A percentile compares a stretch with the other conserved stretches of the same genome.
These are phyloP conservation scores for Cydia fagiglandana DNA, from an alignment of 1,140 invertebrate species.

Conservation along the genomic window DNA sequence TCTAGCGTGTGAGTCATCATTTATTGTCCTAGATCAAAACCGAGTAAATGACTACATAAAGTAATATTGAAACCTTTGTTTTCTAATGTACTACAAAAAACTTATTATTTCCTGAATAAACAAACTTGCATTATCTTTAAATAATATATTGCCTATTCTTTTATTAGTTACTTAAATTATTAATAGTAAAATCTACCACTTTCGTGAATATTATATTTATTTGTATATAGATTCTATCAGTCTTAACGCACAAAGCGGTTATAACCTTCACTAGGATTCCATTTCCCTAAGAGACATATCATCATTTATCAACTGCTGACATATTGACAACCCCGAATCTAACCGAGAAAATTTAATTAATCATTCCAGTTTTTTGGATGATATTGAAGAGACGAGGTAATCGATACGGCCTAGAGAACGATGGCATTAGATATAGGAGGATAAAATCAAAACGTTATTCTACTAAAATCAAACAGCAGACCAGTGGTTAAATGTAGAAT, in stretches of 20 bases:
- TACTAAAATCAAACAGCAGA: too few species aligned
- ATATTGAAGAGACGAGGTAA: background rate
- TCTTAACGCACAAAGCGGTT: background rate
- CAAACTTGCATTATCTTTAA: too few species aligned
- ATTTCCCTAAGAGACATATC: background rate
- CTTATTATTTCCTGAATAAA: too few species aligned
- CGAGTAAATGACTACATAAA: background rate
- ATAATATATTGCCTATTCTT: too few species aligned
- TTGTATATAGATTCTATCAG: too few species aligned
- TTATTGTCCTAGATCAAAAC: background rate
- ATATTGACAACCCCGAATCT: background rate
- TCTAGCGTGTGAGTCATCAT: too few species aligned
- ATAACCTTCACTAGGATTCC: background rate
- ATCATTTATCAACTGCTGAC: slow-evolving; percentile 7
- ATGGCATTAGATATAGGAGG: background rate
- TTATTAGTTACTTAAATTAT: too few species aligned
- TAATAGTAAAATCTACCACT: too few species aligned
- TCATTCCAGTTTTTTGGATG: background rate
- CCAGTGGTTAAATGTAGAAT: too few species aligned
- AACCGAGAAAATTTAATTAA: background rate
- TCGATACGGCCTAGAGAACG: background rate
- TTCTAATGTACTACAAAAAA: too few species aligned
- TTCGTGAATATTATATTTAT: too few species aligned
- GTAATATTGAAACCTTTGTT: too few species aligned
- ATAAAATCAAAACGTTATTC: background rate